Evolutionary conservation across 2,113 vertebrate species (phyloP), one percentile per base, ranked within the genome.

Genomic region (Patagioenas fasciata): DNA sequence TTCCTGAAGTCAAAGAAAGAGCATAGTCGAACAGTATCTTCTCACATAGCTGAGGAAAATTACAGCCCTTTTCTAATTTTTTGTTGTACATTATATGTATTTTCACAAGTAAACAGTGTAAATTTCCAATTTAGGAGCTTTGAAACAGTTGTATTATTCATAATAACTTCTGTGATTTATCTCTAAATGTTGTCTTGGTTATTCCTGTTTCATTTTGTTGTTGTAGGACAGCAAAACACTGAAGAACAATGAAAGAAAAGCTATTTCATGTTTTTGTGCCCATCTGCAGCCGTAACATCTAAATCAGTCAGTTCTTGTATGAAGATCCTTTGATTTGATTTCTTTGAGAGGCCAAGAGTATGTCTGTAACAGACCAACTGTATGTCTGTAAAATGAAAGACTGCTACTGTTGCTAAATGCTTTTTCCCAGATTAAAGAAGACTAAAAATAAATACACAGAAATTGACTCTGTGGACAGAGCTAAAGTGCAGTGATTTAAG

Each of bases 361-460:
- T 47, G 44, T 47, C 44, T 47, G 44, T 47, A 47, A 19, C 44
- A 18, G 82, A 69, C 21, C 75, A 73, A 92, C 65, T 48, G 6
- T 51, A 4, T 74, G 44, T 78, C 73, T 93, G 66, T 79, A 78
- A 88, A 85, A 90, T 64, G 51, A 95, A 91, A 91, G 71, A 77
- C 74, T 89, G 71, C 77, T 83, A 15, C 72, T 75, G 34, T 82
- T 85, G 36, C 81, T 89, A 36, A 48, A 23, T 94, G 58, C 9
- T 83, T 96, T 94, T 90, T 62, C 18, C 24, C 36, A 71, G 70
- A 95, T 94, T 95, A 92, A 83, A 91, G 75, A 73, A 13, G 24
- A 51, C 73, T 91, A 51, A 77, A 75, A 71, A 74, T 80, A 83
- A 96, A 85, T 85, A 65, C 0, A 6, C 71, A 57, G 88, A 87